Percentiles rank a stretch among this genome's conserved stretches.
Conservation (phyloP, 2,797 vertebrate genomes). For the Alectoris magna region DNA sequence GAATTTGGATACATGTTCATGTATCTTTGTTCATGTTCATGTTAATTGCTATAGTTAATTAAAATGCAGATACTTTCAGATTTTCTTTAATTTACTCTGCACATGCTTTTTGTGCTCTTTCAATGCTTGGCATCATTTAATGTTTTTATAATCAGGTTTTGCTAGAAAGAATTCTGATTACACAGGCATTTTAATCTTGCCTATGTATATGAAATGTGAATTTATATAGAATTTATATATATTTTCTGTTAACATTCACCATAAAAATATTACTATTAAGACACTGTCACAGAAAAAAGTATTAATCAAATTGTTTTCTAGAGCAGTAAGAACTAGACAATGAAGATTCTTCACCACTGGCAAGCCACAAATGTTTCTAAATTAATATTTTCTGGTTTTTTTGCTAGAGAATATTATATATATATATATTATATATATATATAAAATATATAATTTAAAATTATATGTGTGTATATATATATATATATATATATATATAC, state of each 20-base stretch:
- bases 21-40: background rate
- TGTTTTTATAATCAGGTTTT: background rate
- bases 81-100: constrained; percentile 13
- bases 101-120: background rate
- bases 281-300: background rate
- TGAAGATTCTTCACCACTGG: background rate
- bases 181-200: background rate
- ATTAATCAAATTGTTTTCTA: background rate
- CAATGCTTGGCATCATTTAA: constrained; percentile 9
- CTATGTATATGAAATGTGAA: background rate
- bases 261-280: background rate
- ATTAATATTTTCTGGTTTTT: background rate
- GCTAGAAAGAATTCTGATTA: background rate
- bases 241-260: background rate
- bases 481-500: too few species aligned
- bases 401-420: background rate
- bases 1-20: background rate
- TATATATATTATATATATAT: too few species aligned
- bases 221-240: background rate
- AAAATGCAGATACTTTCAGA: background rate
- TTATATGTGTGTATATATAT: too few species aligned
- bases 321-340: background rate
- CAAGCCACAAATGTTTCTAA: background rate
- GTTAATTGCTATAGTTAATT: background rate
- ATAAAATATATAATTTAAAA: too few species aligned